Percentiles rank a stretch among this genome's conserved stretches.
Evolutionary conservation across 2,888 invertebrate genomes (phyloP).

Genomic region (Nephrotoma appendiculata): DNA sequence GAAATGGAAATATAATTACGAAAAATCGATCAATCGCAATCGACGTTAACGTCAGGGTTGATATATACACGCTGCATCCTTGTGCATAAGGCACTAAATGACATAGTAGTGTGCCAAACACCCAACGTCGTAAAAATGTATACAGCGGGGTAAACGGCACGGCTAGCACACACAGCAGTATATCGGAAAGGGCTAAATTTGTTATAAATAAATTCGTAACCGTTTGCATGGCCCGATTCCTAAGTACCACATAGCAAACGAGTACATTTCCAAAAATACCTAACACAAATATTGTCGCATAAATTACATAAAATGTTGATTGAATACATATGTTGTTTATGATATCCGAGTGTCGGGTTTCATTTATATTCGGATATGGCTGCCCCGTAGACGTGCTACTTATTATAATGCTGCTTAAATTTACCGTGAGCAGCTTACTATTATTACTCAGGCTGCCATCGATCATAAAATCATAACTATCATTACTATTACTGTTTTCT

Average conservation of each 20-base stretch:
- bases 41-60: constrained; percentile 78
- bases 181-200: constrained; percentile 76
- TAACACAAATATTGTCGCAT: constrained; percentile 62
- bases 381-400: neutral
- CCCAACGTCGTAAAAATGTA: constrained; percentile 69
- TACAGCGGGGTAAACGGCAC: constrained; percentile 84
- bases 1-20: constrained; percentile 78
- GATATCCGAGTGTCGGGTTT: constrained; percentile 29
- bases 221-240: constrained; percentile 79
- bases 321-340: constrained; percentile 54
- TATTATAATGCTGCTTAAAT: neutral
- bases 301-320: constrained; percentile 58
- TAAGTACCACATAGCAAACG: constrained; percentile 72
- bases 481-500: neutral
- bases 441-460: neutral
- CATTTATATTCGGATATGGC: neutral
- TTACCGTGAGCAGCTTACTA: neutral
- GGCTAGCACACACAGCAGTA: constrained; percentile 67
- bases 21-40: constrained; percentile 86
- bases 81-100: constrained; percentile 76
- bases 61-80: constrained; percentile 80
- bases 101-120: constrained; percentile 69
- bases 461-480: neutral
- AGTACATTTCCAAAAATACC: constrained; percentile 70
- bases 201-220: constrained; percentile 87